Conservation (phyloP, 1,140 invertebrate genomes). For the Micrasema minimum region DNA sequence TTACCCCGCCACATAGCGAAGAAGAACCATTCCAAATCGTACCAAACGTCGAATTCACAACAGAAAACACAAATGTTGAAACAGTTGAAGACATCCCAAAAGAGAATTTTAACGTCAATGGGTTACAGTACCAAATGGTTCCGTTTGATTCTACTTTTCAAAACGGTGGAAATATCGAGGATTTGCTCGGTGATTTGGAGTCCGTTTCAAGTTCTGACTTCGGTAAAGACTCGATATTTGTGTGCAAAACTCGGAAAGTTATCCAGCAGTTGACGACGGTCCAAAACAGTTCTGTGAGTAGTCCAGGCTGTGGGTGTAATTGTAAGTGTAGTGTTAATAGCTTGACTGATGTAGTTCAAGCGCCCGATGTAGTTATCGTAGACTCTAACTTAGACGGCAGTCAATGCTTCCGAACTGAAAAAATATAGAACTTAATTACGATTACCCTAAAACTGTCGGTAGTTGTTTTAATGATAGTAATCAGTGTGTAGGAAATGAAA, state of each 20-base stretch:
- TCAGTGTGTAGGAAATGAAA: neutral
- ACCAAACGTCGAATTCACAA: slow-evolving; percentile 41
- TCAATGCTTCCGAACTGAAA: slow-evolving; percentile 63
- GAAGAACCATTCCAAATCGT: slow-evolving; percentile 45
- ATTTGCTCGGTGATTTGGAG: slow-evolving; percentile 62
- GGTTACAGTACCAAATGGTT: neutral
- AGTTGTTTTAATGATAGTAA: neutral
- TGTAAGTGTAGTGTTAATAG: slow-evolving; percentile 37
- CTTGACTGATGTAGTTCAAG: slow-evolving; percentile 13
- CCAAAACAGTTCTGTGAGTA: slow-evolving; percentile 20
- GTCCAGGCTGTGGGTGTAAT: slow-evolving; percentile 27
- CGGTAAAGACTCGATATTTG: slow-evolving; percentile 58
- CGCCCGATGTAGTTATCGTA: slow-evolving; percentile 37
- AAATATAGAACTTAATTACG: slow-evolving; percentile 65
- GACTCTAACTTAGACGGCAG: slow-evolving; percentile 46
- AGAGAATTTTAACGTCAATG: slow-evolving; percentile 12
- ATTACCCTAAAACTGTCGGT: slow-evolving; percentile 60
- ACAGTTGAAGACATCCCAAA: neutral
- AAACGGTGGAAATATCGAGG: slow-evolving; percentile 64
- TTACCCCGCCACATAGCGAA: slow-evolving; percentile 31
- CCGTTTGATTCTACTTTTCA: slow-evolving; percentile 55
- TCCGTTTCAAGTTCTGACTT: slow-evolving; percentile 59
- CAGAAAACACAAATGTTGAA: neutral
- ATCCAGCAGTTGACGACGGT: slow-evolving; percentile 57
- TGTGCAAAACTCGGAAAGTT: slow-evolving; percentile 64